A percentile compares a stretch with the other conserved stretches of the same genome.
Evolutionary conservation across 2,797 vertebrate genomes (phyloP).

Genomic region (Menidia menidia): DNA sequence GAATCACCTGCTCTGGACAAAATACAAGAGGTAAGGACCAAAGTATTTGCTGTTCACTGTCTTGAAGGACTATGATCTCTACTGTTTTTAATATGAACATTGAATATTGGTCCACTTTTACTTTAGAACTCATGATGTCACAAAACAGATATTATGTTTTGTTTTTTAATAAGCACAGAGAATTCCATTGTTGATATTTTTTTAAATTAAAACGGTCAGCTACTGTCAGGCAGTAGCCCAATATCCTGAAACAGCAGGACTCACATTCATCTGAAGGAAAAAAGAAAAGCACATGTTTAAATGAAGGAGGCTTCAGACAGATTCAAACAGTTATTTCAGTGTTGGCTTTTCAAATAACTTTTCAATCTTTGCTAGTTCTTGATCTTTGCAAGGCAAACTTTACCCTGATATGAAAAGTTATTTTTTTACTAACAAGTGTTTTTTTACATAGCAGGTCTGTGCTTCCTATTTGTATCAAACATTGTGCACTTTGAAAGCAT

Average conservation of each 20-base stretch:
- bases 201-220: background rate
- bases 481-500: constrained; percentile 5
- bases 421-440: background rate
- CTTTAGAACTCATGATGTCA: background rate
- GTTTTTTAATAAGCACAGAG: background rate
- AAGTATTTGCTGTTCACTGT: background rate
- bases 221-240: too few species aligned
- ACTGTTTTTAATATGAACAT: too few species aligned
- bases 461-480: constrained; percentile 20
- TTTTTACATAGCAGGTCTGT: background rate
- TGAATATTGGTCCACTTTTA: background rate
- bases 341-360: background rate
- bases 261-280: background rate
- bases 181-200: background rate
- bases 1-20: constrained; percentile 7
- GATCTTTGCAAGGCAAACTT: background rate
- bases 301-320: background rate
- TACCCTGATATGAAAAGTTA: background rate
- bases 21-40: constrained; percentile 56
- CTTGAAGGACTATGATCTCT: background rate
- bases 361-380: background rate
- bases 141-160: background rate
- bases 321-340: background rate
- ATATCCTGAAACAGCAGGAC: too few species aligned
- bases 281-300: background rate